Percentiles rank a stretch among this genome's conserved stretches.
Evolutionary conservation across 2,888 invertebrate genomes (phyloP).

Genomic region (Cremastinae sp.): DNA sequence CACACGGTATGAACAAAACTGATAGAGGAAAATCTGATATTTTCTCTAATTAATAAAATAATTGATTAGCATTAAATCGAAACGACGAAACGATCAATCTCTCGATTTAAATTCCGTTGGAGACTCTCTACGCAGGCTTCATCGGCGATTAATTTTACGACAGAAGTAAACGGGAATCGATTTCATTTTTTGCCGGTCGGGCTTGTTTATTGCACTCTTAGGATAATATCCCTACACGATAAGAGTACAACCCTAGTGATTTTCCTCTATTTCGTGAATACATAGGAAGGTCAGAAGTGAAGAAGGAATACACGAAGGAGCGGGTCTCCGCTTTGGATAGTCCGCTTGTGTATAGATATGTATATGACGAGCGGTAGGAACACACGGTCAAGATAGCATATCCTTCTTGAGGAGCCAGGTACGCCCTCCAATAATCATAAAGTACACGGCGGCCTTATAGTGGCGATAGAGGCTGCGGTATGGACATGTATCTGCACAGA

Average conservation of each 20-base stretch:
- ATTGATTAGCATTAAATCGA: no score
- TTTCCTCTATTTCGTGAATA: slow-evolving; percentile 52
- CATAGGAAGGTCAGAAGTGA: slow-evolving; percentile 51
- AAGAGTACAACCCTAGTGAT: slow-evolving; percentile 23
- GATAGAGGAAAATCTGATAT: neutral
- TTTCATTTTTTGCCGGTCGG: slow-evolving; percentile 11
- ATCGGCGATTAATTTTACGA: slow-evolving; percentile 14
- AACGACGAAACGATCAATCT: neutral
- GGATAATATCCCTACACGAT: slow-evolving; percentile 49
- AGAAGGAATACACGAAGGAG: slow-evolving; percentile 49
- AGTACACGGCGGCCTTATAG: slow-evolving; percentile 65
- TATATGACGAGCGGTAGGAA: slow-evolving; percentile 48
- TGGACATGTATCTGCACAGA: slow-evolving; percentile 37
- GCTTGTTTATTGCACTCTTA: slow-evolving; percentile 17
- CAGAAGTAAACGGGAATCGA: slow-evolving; percentile 16
- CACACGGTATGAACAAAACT: no score
- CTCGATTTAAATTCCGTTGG: neutral
- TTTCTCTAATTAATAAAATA: neutral
- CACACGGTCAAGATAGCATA: slow-evolving; percentile 61
- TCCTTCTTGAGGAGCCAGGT: slow-evolving; percentile 66
- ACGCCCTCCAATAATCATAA: slow-evolving; percentile 77
- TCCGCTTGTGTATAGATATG: slow-evolving; percentile 25
- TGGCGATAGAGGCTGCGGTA: slow-evolving; percentile 55
- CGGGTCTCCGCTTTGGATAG: slow-evolving; percentile 16
- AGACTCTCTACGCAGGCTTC: neutral